Evolutionary conservation across 2,888 invertebrate genomes (phyloP).

Genomic region (Syrphus vitripennis): DNA sequence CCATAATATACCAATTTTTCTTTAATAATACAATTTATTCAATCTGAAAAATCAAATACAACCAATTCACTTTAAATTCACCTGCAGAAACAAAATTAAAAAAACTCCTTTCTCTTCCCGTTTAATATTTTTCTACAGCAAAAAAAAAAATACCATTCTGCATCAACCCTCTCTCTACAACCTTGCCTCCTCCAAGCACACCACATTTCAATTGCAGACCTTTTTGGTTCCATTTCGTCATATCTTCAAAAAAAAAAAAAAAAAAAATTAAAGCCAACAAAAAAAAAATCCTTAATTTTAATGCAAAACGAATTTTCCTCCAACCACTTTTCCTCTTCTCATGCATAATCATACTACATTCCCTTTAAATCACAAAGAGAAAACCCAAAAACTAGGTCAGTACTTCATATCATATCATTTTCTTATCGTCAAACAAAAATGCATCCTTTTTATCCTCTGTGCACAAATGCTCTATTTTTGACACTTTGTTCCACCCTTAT

Average conservation of each 20-base stretch:
- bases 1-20: no score
- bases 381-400: conserved; percentile 62
- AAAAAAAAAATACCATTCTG: background rate
- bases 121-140: background rate
- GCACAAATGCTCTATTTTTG: conserved; percentile 68
- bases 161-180: background rate
- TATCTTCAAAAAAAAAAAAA: background rate
- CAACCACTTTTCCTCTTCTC: conserved; percentile 32
- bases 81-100: background rate
- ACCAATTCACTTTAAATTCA: background rate
- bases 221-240: conserved; percentile 22
- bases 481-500: conserved; percentile 58
- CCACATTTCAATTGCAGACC: conserved; percentile 28
- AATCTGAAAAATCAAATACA: background rate
- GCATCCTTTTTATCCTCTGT: conserved; percentile 68
- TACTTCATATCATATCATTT: conserved; percentile 71
- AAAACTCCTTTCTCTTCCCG: background rate
- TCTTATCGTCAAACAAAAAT: conserved; percentile 69
- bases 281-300: conserved; percentile 48
- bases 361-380: conserved; percentile 70
- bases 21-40: background rate
- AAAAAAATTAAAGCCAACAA: conserved; percentile 10
- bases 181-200: background rate
- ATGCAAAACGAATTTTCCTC: conserved; percentile 60
- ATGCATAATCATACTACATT: conserved; percentile 66